Conservation (phyloP, 2,797 vertebrate species). For the Acanthopagrus latus region DNA sequence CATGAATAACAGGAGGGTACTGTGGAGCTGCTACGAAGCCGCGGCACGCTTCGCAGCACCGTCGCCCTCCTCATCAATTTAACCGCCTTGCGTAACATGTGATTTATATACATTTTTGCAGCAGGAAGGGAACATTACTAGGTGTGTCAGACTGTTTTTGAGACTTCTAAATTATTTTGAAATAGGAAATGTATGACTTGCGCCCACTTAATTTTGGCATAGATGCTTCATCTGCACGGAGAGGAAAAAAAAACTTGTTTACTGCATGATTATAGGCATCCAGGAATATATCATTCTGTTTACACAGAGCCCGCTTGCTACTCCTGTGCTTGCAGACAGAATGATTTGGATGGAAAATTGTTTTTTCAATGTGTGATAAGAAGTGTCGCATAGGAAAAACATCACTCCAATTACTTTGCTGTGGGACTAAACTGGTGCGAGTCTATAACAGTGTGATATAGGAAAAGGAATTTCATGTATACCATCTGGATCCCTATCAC, state of each 20-base stretch:
- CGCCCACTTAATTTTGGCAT: conserved; percentile 40
- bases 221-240: conserved; percentile 40
- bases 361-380: conserved; percentile 58
- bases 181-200: conserved; percentile 47
- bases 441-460: conserved; percentile 34
- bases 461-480: conserved; percentile 31
- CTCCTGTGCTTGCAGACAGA: conserved; percentile 46
- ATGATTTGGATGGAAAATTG: conserved; percentile 55
- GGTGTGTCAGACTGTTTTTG: conserved; percentile 42
- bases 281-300: conserved; percentile 55
- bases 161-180: conserved; percentile 40
- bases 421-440: conserved; percentile 18
- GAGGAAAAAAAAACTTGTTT: conserved; percentile 50
- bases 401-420: conserved; percentile 56
- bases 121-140: conserved; percentile 6
- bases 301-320: conserved; percentile 34
- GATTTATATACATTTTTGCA: conserved; percentile 50
- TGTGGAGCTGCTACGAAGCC: conserved; percentile 36
- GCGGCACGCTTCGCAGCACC: conserved; percentile 36
- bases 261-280: conserved; percentile 57
- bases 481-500: conserved; percentile 50
- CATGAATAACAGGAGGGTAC: conserved; percentile 54
- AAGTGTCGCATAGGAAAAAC: conserved; percentile 43
- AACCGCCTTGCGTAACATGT: conserved; percentile 50
- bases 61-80: conserved; percentile 43